A percentile compares a stretch with the other conserved stretches of the same genome.
Evolutionary conservation across 2,888 invertebrate genomes (phyloP).

Genomic region (Amphipyra berbera): DNA sequence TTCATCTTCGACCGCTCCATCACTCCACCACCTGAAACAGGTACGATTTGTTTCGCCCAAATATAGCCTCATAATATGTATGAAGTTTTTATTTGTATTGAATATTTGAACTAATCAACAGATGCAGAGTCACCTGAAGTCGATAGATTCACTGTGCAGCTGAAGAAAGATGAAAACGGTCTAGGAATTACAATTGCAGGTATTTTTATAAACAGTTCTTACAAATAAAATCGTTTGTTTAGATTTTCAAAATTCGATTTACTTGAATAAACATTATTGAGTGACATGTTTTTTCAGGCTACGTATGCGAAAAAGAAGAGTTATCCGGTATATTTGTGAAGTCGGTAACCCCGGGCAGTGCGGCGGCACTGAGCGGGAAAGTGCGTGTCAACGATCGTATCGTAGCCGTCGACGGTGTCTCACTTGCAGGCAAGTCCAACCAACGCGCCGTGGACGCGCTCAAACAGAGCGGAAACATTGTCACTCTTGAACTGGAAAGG

Average conservation of each 20-base stretch:
- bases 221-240: too few relatives aligned
- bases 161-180: slow-evolving; percentile 97
- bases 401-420: slow-evolving; percentile 98
- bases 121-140: slow-evolving; percentile 96
- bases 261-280: too few relatives aligned
- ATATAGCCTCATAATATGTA: too few relatives aligned
- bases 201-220: neutral
- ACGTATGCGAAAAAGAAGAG: slow-evolving; percentile 99
- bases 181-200: slow-evolving; percentile 98
- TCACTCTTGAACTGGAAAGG: slow-evolving; percentile 96
- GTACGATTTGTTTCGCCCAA: slow-evolving; percentile 34
- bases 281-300: slow-evolving; percentile 86
- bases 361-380: slow-evolving; percentile 97
- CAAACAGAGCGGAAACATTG: slow-evolving; percentile 97
- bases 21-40: slow-evolving; percentile 81
- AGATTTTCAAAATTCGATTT: too few relatives aligned
- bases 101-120: slow-evolving; percentile 46
- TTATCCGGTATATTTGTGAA: slow-evolving; percentile 99
- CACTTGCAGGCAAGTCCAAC: slow-evolving; percentile 98
- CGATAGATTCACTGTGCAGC: slow-evolving; percentile 97
- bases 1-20: slow-evolving; percentile 82
- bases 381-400: slow-evolving; percentile 99
- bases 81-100: neutral
- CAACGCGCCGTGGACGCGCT: slow-evolving; percentile 99
- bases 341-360: slow-evolving; percentile 98